These are phyloP conservation scores for Cinara cedri DNA, from an alignment of 2,888 invertebrate species.

Conservation along the genomic window DNA sequence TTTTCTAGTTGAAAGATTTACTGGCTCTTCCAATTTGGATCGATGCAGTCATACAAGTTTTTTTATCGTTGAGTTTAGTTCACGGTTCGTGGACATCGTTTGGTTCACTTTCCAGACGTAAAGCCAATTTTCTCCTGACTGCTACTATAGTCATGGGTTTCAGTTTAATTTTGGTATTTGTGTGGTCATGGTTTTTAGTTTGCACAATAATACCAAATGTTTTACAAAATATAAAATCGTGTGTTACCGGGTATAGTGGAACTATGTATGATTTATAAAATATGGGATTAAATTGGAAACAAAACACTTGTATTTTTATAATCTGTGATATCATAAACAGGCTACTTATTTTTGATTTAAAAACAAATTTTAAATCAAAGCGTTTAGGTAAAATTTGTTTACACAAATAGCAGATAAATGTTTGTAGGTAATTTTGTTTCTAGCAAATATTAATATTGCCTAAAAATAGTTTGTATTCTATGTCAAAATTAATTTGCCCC, in stretches of 20 bases:
- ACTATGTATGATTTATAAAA: background rate
- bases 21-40: slow-evolving; percentile 34
- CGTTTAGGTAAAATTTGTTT: no score
- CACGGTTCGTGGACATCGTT: slow-evolving; percentile 44
- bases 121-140: slow-evolving; percentile 41
- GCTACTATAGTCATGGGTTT: slow-evolving; percentile 35
- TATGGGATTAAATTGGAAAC: background rate
- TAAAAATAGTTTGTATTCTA: no score
- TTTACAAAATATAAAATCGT: slow-evolving; percentile 41
- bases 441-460: no score
- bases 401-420: no score
- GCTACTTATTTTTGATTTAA: no score
- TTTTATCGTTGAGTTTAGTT: slow-evolving; percentile 34
- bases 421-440: no score
- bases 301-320: background rate
- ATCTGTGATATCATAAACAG: no score
- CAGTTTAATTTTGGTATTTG: slow-evolving; percentile 41
- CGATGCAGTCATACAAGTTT: slow-evolving; percentile 47
- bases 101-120: slow-evolving; percentile 39
- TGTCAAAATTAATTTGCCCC: no score
- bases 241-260: slow-evolving; percentile 41
- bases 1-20: slow-evolving; percentile 42
- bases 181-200: slow-evolving; percentile 46
- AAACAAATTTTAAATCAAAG: no score
- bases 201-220: slow-evolving; percentile 48